These are phyloP conservation scores for Thamnophis elegans DNA, from an alignment of 2,797 vertebrate genomes.

Conservation along the genomic window DNA sequence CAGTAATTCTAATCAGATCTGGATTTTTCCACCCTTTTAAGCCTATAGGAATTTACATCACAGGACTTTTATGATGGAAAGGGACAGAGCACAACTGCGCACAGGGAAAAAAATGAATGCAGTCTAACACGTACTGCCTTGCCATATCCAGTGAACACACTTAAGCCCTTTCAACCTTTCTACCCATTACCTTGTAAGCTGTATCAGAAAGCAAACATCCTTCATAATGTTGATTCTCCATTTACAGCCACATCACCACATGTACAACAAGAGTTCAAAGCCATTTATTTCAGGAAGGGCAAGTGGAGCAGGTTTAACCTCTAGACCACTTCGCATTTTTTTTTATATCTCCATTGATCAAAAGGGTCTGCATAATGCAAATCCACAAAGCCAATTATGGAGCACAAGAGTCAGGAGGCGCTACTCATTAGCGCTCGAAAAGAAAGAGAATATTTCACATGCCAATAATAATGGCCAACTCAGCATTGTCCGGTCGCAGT, in stretches of 20 bases:
- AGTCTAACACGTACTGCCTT: background rate
- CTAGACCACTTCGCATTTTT: background rate
- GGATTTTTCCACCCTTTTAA: background rate
- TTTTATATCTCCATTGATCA: background rate
- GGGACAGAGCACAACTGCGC: background rate
- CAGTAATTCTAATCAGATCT: background rate
- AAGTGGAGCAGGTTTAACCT: background rate
- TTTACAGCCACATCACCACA: background rate
- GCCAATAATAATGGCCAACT: background rate
- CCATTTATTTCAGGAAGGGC: background rate
- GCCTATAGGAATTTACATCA: background rate
- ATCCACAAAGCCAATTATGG: background rate
- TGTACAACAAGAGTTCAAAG: background rate
- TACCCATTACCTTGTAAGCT: background rate
- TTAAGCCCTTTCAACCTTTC: background rate
- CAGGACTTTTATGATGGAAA: background rate
- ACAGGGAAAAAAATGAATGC: background rate
- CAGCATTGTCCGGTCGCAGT: background rate
- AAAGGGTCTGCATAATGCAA: background rate
- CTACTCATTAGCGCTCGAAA: background rate
- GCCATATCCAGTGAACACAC: background rate
- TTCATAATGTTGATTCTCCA: background rate
- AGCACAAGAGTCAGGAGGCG: background rate
- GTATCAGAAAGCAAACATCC: background rate
- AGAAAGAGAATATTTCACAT: background rate